phyloP scores from a whole-genome alignment of 2,797 vertebrate species.

The Poeciliopsis turneri region DNA sequence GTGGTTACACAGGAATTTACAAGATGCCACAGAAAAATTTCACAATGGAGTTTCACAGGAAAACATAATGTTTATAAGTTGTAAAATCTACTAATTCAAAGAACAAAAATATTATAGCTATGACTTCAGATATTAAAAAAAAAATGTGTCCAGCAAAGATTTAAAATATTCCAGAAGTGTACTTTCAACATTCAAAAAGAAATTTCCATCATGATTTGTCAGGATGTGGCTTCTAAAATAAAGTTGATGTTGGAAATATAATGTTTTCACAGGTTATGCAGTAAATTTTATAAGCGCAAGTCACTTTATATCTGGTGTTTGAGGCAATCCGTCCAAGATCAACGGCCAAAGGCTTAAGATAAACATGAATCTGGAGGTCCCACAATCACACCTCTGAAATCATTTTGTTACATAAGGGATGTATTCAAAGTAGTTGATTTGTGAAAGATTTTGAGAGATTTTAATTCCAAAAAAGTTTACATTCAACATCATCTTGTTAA shows the following conservation, averaged over 20 bases:
- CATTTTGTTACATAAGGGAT: neutral
- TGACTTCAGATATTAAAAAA: constrained; percentile 19
- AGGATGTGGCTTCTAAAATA: neutral
- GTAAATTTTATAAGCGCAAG: neutral
- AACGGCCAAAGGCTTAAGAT: constrained; percentile 8
- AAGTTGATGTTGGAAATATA: neutral
- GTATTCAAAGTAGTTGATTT: neutral
- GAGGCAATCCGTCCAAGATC: constrained; percentile 21
- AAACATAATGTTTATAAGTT: neutral
- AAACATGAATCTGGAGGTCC: constrained; percentile 1
- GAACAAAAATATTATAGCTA: neutral
- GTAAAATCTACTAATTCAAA: neutral
- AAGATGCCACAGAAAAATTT: constrained; percentile 32
- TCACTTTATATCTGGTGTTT: constrained; percentile 15
- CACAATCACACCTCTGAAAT: neutral
- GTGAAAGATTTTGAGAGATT: neutral
- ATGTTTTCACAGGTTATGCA: constrained; percentile 3
- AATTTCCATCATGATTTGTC: neutral
- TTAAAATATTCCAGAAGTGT: neutral
- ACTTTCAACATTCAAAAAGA: neutral
- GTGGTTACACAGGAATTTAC: constrained; percentile 26
- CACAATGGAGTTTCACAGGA: constrained; percentile 11
- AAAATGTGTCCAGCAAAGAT: neutral
- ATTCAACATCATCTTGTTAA: neutral
- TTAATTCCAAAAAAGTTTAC: neutral